A percentile compares a stretch with the other conserved stretches of the same genome.
phyloP scores from a whole-genome alignment of 1,140 invertebrate genomes.

The Tetragonula clypearis region DNA sequence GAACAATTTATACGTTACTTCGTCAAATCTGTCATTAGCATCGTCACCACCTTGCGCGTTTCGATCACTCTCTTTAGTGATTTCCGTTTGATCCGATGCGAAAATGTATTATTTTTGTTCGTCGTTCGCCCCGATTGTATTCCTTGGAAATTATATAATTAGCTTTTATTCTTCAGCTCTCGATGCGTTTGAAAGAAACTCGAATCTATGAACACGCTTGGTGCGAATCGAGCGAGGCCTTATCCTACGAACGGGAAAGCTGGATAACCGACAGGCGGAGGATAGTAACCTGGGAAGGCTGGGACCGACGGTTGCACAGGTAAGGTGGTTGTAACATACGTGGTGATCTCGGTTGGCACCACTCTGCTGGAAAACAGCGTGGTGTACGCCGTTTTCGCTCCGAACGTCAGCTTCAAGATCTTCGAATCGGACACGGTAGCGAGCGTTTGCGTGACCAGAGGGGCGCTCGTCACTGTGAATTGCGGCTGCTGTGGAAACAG shows the following conservation, averaged over 20 bases:
- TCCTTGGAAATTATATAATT: neutral
- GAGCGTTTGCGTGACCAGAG: conserved; percentile 89
- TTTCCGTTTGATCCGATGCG: neutral
- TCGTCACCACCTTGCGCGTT: neutral
- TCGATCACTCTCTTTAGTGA: neutral
- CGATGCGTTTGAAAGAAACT: conserved; percentile 1
- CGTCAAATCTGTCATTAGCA: neutral
- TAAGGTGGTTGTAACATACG: conserved; percentile 90
- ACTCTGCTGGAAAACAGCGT: conserved; percentile 92
- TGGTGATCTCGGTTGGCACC: conserved; percentile 91
- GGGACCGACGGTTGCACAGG: conserved; percentile 87
- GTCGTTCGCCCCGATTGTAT: neutral
- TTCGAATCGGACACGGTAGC: conserved; percentile 91
- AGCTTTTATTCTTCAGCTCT: neutral
- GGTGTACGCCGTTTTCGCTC: conserved; percentile 93
- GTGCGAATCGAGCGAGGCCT: neutral
- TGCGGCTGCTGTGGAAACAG: conserved; percentile 85
- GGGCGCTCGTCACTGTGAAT: conserved; percentile 90
- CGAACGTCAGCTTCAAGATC: conserved; percentile 92
- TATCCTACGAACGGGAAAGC: conserved; percentile 89
- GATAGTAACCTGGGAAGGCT: conserved; percentile 88
- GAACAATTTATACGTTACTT: neutral
- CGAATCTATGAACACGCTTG: neutral
- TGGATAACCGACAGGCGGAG: conserved; percentile 86
- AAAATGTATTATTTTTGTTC: neutral